Base-by-base conservation (phyloP, 2,797 vertebrate genomes). In the Glyptemys insculpta region DNA sequence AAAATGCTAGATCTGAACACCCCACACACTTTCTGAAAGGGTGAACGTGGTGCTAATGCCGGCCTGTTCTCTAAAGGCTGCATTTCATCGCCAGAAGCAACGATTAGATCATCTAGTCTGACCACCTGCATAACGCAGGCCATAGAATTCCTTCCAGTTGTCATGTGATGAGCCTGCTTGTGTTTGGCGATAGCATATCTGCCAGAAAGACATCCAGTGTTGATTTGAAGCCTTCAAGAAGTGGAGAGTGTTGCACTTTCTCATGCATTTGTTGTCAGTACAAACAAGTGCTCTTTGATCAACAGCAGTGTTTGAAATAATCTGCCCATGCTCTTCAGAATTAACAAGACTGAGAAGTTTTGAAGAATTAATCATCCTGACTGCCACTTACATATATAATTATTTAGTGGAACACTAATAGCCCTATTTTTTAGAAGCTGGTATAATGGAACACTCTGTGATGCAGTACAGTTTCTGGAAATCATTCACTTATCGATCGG, bases 401-500 rank as follows among this genome's bases (percentile, higher is more conserved):
- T 96, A 92, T 92, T 95, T 95, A 85, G 86, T 90, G 59, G 49
- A 95, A 89, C 4, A 62, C 83, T 86, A 82, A 94, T 21, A 83
- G 54, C n/a, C 79, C 56, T 72, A 92, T 95, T 95, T 97, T 95
- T 92, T 50, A 91, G 83, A 94, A 95, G 93, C 65, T 68, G 72
- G 3, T 92, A 89, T 84, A 86, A 89, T 87, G 83, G 62, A 94
- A 74, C 52, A 91, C 65, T 59, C 85, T 34, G 62, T 83, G 80
- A 88, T 52, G 80, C 78, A 91, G 84, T 49, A 23, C 14, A 79
- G 65, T 37, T 92, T 87, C 83, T 96, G 81, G 91, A 91, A 94
- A 81, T 94, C 68, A 90, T 91, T 96, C 89, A 90, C 44, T 91
- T 94, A 94, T 23, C 87, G 94, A 76, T 87, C 91, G 41, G 8